Evolutionary conservation across 2,888 invertebrate genomes (phyloP), one percentile per base, ranked within the genome.

Genomic region (Aleiodes alternator): DNA sequence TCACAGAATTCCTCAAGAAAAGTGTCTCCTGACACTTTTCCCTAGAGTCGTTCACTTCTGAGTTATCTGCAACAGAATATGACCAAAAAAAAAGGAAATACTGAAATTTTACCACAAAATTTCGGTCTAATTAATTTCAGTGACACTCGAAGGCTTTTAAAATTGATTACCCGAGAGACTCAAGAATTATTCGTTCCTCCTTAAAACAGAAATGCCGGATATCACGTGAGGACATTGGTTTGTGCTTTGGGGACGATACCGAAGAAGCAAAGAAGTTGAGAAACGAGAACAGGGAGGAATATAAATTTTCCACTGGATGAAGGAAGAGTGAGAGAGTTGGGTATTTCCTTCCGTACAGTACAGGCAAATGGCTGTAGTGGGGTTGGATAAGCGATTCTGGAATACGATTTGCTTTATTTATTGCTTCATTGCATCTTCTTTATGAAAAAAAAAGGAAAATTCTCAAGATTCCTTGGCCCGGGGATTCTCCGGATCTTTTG

Each of bases 261-360:
- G 43, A 70, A 66, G 68, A 16, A 68, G 74, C 72, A 75, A 75
- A 75, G 57, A 70, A 75, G 72, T 75, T 71, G 77, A 70, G 70
- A 76, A 76, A 78, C 75, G 72, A 78, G 70, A 51, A 56, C 69
- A 68, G 43, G 73, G 55, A 34, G 75, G 61, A 57, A 75, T 72
- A 77, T 78, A 78, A 78, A 78, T 77, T 68, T 69, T 73, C 57
- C 11, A 57, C 57, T 57, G 57, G 57, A 57, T 57, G 31, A 31
- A 31, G 57, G 31, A 16, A 31, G 12, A 31, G 31, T 12, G 57
- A 57, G 57, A 16, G 57, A 16, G 57, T 31, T 57, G 43, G 43
- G 11, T 57, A 31, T 57, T 57, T 57, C 57, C 57, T 57, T 57
- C 57, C 57, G 57, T 57, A 57, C 56, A 56, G 29, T 29, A 56